Percentiles rank a stretch among this genome's conserved stretches.
These are phyloP conservation scores for Himantopus leucocephalus DNA, from an alignment of 2,113 vertebrate species.

Conservation along the genomic window DNA sequence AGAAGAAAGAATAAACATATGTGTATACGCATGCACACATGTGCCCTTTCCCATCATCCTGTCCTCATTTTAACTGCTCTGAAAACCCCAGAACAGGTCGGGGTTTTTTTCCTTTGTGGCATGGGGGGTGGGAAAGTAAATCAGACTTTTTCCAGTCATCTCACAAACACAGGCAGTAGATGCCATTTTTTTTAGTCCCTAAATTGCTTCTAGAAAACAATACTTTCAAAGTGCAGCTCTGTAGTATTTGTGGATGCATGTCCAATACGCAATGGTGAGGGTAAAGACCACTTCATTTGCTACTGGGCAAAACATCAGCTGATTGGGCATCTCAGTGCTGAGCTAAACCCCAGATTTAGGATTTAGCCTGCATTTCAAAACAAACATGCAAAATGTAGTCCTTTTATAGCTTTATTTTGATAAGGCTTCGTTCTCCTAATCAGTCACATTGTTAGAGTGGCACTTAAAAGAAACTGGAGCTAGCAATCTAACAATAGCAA, in stretches of 20 bases:
- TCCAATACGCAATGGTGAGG: neutral
- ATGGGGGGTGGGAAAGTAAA: neutral
- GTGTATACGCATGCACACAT: neutral
- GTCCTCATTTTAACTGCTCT: neutral
- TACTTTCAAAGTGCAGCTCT: neutral
- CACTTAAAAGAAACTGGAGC: conserved; percentile 42
- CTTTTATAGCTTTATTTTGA: conserved; percentile 34
- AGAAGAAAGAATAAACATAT: neutral
- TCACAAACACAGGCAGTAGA: neutral
- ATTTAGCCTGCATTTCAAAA: neutral
- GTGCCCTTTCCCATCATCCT: neutral
- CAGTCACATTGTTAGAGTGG: conserved; percentile 25
- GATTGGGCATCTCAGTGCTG: neutral
- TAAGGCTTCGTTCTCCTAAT: conserved; percentile 1
- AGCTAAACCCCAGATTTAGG: neutral
- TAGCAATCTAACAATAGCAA: conserved; percentile 38
- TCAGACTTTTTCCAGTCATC: neutral
- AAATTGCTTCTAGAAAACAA: neutral
- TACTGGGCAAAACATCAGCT: neutral
- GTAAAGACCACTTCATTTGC: neutral
- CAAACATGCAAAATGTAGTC: neutral
- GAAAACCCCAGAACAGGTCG: neutral
- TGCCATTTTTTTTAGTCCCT: neutral
- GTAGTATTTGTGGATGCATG: neutral
- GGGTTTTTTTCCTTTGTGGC: neutral